phyloP scores from a whole-genome alignment of 2,888 invertebrate genomes.

The Parasteatoda lunata region DNA sequence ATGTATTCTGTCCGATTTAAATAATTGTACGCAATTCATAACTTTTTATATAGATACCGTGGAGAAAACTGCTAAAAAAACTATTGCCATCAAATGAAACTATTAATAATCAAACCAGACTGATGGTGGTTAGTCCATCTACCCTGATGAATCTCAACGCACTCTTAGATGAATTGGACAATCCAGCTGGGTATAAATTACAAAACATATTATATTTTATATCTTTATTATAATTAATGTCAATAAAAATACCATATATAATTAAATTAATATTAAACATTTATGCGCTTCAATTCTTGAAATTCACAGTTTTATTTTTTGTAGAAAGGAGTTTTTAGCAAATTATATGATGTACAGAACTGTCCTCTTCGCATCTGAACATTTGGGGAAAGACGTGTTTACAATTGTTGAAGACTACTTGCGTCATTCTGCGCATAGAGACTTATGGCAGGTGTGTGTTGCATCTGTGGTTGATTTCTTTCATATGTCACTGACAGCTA shows the following conservation, averaged over 20 bases:
- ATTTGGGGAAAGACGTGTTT: slow-evolving; percentile 17
- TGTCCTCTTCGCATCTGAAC: slow-evolving; percentile 30
- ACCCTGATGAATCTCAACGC: slow-evolving; percentile 8
- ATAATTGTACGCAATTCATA: too few relatives aligned
- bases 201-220: neutral
- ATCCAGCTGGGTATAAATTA: slow-evolving; percentile 9
- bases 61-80: slow-evolving; percentile 12
- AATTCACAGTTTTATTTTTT: neutral
- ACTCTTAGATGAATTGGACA: slow-evolving; percentile 4
- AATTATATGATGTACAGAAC: slow-evolving; percentile 93
- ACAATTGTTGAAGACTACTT: slow-evolving; percentile 8
- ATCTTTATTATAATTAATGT: neutral
- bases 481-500: slow-evolving; percentile 75
- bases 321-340: slow-evolving; percentile 80
- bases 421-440: neutral
- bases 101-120: slow-evolving; percentile 8
- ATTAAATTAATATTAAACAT: too few relatives aligned
- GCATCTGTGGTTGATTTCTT: slow-evolving; percentile 18
- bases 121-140: slow-evolving; percentile 15
- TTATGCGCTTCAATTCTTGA: too few relatives aligned
- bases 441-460: slow-evolving; percentile 38
- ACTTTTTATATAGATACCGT: slow-evolving; percentile 10
- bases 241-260: too few relatives aligned
- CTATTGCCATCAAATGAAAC: slow-evolving; percentile 7
- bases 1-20: too few relatives aligned